Evolutionary conservation across 2,888 invertebrate genomes (phyloP), one percentile per base, ranked within the genome.

Genomic region (Chironomus tentans): DNA sequence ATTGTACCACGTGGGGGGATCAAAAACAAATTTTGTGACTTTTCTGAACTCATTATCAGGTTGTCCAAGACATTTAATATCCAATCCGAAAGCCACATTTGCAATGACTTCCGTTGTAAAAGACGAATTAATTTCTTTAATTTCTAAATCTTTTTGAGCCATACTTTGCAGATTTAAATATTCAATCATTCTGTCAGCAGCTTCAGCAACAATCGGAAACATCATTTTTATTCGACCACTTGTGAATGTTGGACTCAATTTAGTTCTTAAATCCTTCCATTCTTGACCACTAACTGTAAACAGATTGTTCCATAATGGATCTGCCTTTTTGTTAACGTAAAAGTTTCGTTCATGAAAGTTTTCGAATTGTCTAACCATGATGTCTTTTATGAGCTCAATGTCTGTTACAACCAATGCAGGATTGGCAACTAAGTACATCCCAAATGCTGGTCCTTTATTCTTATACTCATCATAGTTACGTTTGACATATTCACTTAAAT

Each of bases 341-440:
- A 71, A 24, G 1, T 82, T 82, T 4, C 82, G 82, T 78, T 83
- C 82, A 5, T 80, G 78, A 77, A 85, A 85, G 68, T 82, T 79
- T 0, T 78, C 69, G 76, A 85, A 84, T 77, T 85, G 84, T 70
- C 80, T 82, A 6, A 82, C 80, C 56, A 84, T 76, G 13, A 84
- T 78, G 5, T 77, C 48, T 48, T 80, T 81, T 0, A 83, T 79
- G 12, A 84, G 76, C 4, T 84, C 82, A 15, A 82, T 78, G 70
- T 80, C 79, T 18, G 79, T 77, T 6, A 80, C 38, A 0, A 80
- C 2, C 2, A 78, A 65, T 0, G 21, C 56, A 4, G 79, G 79
- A 6, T 28, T 62, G 5, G 48, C 7, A n/a, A 46, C 47, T 2
- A 47, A 28, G 24, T 61, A 70, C 21, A 70, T 13, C 18, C 76